Conservation (phyloP, 2,113 vertebrate species). For the human (Homo sapiens) region GRCh38 chr1:175493001-175493500, state of each 20-base stretch:
- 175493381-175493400: not conserved
- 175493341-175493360: not conserved
- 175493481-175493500: not conserved
- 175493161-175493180: not conserved
- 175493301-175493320: not conserved
- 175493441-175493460: too few species aligned
- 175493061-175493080: fast-evolving
- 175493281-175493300: not conserved
- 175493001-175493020: not conserved
- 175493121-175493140: not conserved
- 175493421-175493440: not conserved
- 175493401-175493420: not conserved
- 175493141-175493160: not conserved
- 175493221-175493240: not conserved
- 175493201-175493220: not conserved
- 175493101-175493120: fast-evolving
- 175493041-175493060: fast-evolving
- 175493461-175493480: not conserved
- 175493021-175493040: too few species aligned
- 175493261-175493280: too few species aligned
- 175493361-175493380: not conserved
- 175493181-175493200: not conserved
- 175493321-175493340: not conserved
- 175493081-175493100: not conserved
- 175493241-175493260: not conserved